Conservation (phyloP, 2,888 invertebrate species). For the Drosophila rellima region DNA sequence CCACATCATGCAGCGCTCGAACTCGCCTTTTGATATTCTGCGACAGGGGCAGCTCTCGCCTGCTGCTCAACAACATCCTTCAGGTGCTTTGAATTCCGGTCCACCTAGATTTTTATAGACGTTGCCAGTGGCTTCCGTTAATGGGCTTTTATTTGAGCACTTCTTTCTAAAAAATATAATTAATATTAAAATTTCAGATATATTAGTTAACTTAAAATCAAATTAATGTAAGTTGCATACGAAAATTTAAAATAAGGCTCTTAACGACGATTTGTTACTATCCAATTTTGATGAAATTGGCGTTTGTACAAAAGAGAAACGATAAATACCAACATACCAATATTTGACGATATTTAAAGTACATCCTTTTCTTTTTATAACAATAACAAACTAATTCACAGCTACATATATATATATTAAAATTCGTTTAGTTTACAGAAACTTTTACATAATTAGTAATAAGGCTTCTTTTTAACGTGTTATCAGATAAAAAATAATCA, state of each 20-base stretch:
- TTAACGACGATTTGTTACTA: constrained; percentile 12
- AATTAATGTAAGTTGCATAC: constrained; percentile 43
- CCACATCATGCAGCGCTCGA: constrained; percentile 85
- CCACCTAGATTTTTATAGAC: constrained; percentile 86
- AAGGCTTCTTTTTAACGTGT: constrained; percentile 5
- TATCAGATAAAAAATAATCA: constrained; percentile 9
- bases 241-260: constrained; percentile 22
- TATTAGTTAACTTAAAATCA: constrained; percentile 52
- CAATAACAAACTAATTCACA: constrained; percentile 6
- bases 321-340: constrained; percentile 29
- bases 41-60: constrained; percentile 84
- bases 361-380: constrained; percentile 26
- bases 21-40: constrained; percentile 85
- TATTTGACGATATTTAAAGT: constrained; percentile 29
- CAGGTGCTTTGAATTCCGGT: constrained; percentile 85
- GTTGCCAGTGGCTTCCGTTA: constrained; percentile 85
- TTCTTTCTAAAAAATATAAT: constrained; percentile 82
- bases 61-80: constrained; percentile 79
- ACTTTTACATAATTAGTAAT: constrained; percentile 4
- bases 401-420: constrained; percentile 3
- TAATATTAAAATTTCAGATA: constrained; percentile 36
- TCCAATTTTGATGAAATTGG: constrained; percentile 23
- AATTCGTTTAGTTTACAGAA: background rate
- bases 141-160: constrained; percentile 85
- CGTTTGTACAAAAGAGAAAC: constrained; percentile 40